phyloP scores from a whole-genome alignment of 2,797 vertebrate species.

The Chrosomus eos region DNA sequence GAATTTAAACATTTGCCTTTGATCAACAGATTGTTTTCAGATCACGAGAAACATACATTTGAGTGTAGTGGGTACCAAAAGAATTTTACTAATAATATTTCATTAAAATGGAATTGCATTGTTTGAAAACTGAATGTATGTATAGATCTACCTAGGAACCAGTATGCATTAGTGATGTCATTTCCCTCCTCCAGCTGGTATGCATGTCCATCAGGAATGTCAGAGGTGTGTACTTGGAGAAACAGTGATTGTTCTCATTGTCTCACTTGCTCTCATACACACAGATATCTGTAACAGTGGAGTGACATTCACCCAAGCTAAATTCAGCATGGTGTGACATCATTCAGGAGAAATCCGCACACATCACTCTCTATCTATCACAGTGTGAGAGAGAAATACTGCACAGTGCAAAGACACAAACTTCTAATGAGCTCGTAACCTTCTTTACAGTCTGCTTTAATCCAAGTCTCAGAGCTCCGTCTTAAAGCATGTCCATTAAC shows the following conservation, averaged over 20 bases:
- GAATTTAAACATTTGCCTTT: not conserved
- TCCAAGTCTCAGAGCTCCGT: slow-evolving; percentile 27
- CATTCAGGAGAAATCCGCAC: slow-evolving; percentile 35
- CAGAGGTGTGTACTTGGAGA: slow-evolving; percentile 1
- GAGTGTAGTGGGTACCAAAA: not conserved
- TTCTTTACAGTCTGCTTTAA: slow-evolving; percentile 55
- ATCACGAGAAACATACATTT: not conserved
- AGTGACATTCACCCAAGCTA: slow-evolving; percentile 44
- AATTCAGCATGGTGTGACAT: slow-evolving; percentile 37
- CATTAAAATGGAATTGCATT: not conserved
- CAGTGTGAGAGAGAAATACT: slow-evolving; percentile 56
- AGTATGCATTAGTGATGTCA: slow-evolving; percentile 17
- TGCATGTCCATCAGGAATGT: slow-evolving; percentile 34
- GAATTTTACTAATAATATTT: not conserved
- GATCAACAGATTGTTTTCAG: not conserved
- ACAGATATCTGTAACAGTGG: not conserved
- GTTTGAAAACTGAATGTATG: not conserved
- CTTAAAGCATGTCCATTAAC: slow-evolving; percentile 45
- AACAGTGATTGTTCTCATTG: not conserved
- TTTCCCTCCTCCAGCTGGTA: slow-evolving; percentile 12
- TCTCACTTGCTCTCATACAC: slow-evolving; percentile 3
- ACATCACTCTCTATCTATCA: slow-evolving; percentile 19
- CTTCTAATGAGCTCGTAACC: slow-evolving; percentile 61
- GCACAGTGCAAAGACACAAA: slow-evolving; percentile 52
- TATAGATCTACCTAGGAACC: not conserved